These are phyloP conservation scores for Dipus sagitta DNA, from an alignment of 2,797 vertebrate species.

Conservation along the genomic window DNA sequence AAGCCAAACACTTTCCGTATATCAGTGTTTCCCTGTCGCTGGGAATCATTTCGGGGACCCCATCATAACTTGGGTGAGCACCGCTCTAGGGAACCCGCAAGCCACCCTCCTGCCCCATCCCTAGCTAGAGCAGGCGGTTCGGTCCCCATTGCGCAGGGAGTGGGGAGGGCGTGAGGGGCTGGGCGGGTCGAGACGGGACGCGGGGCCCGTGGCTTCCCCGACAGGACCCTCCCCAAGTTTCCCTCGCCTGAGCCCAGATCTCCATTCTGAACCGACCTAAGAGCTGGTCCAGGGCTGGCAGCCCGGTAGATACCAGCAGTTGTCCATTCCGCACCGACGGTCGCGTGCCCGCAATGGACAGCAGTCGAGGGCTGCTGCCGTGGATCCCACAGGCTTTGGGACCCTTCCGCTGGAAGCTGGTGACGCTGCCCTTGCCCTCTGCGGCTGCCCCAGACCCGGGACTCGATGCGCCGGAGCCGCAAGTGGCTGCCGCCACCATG, in stretches of 20 bases:
- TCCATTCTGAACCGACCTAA: constrained; percentile 93
- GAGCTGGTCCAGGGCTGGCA: constrained; percentile 95
- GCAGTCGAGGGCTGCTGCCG: constrained; percentile 87
- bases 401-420: constrained; percentile 93
- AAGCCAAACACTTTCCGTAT: neutral
- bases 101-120: constrained; percentile 24
- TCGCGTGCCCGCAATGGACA: constrained; percentile 92
- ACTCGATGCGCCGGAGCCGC: neutral
- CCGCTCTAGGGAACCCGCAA: neutral
- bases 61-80: neutral
- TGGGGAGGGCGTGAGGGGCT: neutral
- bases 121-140: neutral
- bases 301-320: constrained; percentile 95
- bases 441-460: neutral
- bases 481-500: constrained; percentile 83
- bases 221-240: constrained; percentile 7
- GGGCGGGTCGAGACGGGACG: neutral
- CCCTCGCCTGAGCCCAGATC: constrained; percentile 54
- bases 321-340: constrained; percentile 95
- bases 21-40: neutral
- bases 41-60: neutral
- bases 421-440: constrained; percentile 73
- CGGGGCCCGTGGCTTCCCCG: neutral
- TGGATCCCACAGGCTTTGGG: constrained; percentile 65
- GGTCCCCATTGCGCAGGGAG: neutral